Percentiles rank a stretch among this genome's conserved stretches.
These are phyloP conservation scores for Ferrisia virgata DNA, from an alignment of 2,888 invertebrate genomes.

Conservation along the genomic window DNA sequence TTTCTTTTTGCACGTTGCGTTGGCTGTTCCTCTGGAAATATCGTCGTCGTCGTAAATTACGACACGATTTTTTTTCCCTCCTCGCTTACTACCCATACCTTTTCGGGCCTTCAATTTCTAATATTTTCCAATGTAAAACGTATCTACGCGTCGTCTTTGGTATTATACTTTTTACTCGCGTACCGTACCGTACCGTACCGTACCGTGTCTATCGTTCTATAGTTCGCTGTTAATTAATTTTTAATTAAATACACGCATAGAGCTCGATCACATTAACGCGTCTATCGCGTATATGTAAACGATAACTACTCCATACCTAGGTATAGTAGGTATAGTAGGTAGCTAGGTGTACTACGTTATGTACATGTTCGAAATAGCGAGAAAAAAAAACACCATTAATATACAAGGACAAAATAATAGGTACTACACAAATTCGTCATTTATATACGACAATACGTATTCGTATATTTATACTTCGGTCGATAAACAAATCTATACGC, in stretches of 20 bases:
- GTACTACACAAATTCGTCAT: neutral
- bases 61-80: neutral
- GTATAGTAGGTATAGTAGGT: too few species aligned
- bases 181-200: too few species aligned
- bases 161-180: too few species aligned
- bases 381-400: neutral
- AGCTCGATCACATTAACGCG: neutral
- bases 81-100: neutral
- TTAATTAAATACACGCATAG: constrained; percentile 8
- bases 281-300: neutral
- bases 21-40: neutral
- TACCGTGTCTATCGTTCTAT: too few species aligned
- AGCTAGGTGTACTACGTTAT: too few species aligned
- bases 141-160: neutral
- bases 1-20: neutral
- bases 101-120: neutral
- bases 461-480: neutral
- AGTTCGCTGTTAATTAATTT: neutral
- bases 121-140: neutral
- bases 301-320: too few species aligned
- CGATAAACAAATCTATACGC: neutral
- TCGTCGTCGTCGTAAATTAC: neutral
- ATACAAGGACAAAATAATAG: neutral
- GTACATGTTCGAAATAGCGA: neutral
- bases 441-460: neutral